Evolutionary conservation across 64 coral and sea anemone genomes (phyloP), one percentile per base, ranked within the genome.

Genomic region (Montipora capricornis): DNA sequence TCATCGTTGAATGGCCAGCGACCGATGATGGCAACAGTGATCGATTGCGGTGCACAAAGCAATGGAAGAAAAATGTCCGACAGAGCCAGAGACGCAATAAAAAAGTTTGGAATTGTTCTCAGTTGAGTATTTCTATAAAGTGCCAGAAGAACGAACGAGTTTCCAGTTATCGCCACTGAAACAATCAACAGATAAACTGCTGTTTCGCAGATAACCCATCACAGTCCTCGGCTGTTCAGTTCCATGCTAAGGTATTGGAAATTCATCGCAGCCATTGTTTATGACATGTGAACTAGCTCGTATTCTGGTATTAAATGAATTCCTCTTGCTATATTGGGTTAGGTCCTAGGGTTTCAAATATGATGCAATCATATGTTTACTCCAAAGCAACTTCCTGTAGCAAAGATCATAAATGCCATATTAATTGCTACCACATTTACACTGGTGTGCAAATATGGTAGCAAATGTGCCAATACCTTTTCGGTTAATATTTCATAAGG

Each of bases 41-140:
- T 44, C 20, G 92, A 88, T 6, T 66, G 37, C 10, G 84, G 84
- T 47, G 66, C 66, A 68, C 85, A 77, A 10, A 87, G 20, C 22
- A 93, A 14, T 6, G 83, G 75, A 66, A 93, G 77, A 19, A 88
- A 47, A 4, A 93, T 69, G 26, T 93, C 92, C 8, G 92, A 73
- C 5, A 93, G 70, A 2, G 92, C 92, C 49, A 93, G 61, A 14
- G 84, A 68, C 2, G 52, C 75, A 61, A 93, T 79, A 9, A 88
- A 88, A 1, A 59, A 77, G 61, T 93, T 93, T 0, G 92, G 61
- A 64, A 93, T 51, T 6, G 92, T 80, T 53, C 74, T 84, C 15
- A 93, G 92, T 17, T 47, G 58, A 15, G 62, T 11, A 47, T 88
- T 93, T 49, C 64, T 87, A 14, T 71, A 93, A 44, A 93, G 50